Evolutionary conservation across 2,888 invertebrate genomes (phyloP).

Genomic region (Drosophila kanekoi): DNA sequence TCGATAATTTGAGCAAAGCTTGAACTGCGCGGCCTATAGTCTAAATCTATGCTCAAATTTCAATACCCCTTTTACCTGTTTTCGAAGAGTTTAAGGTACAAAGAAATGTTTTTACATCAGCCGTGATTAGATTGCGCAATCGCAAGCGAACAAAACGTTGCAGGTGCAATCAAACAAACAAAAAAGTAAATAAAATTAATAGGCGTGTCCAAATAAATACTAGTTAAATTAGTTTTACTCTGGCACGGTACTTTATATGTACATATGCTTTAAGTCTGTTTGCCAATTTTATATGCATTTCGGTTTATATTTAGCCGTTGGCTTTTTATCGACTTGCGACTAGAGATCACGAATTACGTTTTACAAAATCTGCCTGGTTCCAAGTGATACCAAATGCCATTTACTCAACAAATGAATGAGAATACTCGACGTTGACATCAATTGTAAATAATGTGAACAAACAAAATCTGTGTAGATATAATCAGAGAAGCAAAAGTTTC

Average conservation of each 20-base stretch:
- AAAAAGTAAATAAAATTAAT: constrained; percentile 26
- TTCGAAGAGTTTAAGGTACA: too few relatives aligned
- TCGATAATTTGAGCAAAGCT: too few relatives aligned
- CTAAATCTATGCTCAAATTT: too few relatives aligned
- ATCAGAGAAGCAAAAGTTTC: constrained; percentile 22
- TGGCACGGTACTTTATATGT: too few relatives aligned
- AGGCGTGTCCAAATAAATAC: constrained; percentile 6
- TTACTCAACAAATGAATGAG: constrained; percentile 43
- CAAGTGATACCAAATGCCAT: constrained; percentile 34
- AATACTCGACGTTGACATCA: constrained; percentile 51
- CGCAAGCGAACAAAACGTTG: constrained; percentile 11
- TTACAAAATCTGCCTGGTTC: constrained; percentile 3
- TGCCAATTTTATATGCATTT: background rate
- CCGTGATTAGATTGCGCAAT: constrained; percentile 37
- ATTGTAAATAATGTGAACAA: constrained; percentile 71
- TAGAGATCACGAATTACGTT: constrained; percentile 4
- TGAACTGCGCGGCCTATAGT: too few relatives aligned
- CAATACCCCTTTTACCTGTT: too few relatives aligned
- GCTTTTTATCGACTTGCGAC: background rate
- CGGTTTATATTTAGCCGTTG: background rate
- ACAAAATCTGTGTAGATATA: constrained; percentile 54
- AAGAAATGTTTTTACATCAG: constrained; percentile 27
- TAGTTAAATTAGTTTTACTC: background rate
- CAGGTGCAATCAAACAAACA: constrained; percentile 28
- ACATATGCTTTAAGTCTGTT: background rate